phyloP scores from a whole-genome alignment of 2,797 vertebrate genomes.

The Enteromius unitaeniatus region DNA sequence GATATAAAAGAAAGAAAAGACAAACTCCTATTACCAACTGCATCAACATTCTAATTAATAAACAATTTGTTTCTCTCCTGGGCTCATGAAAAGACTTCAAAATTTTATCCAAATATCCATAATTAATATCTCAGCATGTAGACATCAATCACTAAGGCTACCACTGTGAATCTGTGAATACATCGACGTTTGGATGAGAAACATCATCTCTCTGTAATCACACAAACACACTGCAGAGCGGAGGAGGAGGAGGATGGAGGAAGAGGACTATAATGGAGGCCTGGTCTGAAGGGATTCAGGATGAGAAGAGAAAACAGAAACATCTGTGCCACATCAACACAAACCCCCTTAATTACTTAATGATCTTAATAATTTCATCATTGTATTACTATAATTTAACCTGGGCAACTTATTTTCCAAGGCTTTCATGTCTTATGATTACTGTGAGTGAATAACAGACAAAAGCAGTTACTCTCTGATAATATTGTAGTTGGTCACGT shows the following conservation, averaged over 20 bases:
- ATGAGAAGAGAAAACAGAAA: not conserved
- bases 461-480: not conserved
- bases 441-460: not conserved
- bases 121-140: constrained; percentile 1
- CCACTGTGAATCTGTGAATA: not conserved
- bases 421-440: not conserved
- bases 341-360: not conserved
- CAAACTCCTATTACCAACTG: not conserved
- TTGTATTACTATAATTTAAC: not conserved
- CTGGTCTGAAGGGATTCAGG: not conserved
- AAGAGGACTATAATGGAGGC: not conserved
- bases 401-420: not conserved
- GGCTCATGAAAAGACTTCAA: not conserved
- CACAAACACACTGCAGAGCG: not conserved
- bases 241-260: not conserved
- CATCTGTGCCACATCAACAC: not conserved
- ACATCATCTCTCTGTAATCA: not conserved
- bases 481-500: not conserved
- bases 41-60: constrained; percentile 13
- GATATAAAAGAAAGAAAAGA: not conserved
- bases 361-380: not conserved
- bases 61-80: constrained; percentile 3
- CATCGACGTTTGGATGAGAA: not conserved
- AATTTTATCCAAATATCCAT: not conserved
- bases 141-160: not conserved